Evolutionary conservation across 2,888 invertebrate species (phyloP), one percentile per base, ranked within the genome.

Genomic region (Nomada fabriciana): DNA sequence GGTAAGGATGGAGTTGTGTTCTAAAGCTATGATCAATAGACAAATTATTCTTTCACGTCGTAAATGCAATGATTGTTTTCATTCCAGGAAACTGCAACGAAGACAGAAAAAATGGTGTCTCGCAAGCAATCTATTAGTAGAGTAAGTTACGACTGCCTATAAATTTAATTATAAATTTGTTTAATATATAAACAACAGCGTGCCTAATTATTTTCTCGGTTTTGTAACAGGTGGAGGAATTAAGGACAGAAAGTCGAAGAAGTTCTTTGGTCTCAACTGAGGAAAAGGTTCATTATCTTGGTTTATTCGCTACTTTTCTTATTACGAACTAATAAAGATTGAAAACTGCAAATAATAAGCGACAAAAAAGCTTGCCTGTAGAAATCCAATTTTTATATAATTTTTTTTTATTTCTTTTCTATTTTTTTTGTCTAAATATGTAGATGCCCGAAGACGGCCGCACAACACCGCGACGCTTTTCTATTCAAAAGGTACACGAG

Each of bases 201-300:
- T 2, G 23, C 23, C 25, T 2, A n/a, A 57, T 9, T 47, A n/a
- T 60, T 18, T 1, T 18, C 1, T 20, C 4, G 0, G 50, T 75
- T 47, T 61, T 1, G 11, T 20, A 18, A 47, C 36, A 93, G 92
- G 89, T 94, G 29, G 93, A 94, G 77, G 93, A 94, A 86, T 81
- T 94, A 23, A 90, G 89, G 72, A 86, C 92, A 4, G 94, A 94
- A 84, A 94, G 94, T 74, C 91, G 93, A 79, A 91, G 93, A 79
- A 94, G 93, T 79, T 94, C 94, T 10, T 67, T 94, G 36, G 89
- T 91, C 23, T 90, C 90, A 13, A 90, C 92, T 11, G 92, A 88
- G 3, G 91, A 91, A 87, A 88, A 88, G 90, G 91, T 91, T 73
- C 79, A n/a, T 50, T 13, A 18, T 10, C n/a, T 23, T 20, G 68